Conservation (phyloP, 2,888 invertebrate genomes). For the Melanophora roralis region DNA sequence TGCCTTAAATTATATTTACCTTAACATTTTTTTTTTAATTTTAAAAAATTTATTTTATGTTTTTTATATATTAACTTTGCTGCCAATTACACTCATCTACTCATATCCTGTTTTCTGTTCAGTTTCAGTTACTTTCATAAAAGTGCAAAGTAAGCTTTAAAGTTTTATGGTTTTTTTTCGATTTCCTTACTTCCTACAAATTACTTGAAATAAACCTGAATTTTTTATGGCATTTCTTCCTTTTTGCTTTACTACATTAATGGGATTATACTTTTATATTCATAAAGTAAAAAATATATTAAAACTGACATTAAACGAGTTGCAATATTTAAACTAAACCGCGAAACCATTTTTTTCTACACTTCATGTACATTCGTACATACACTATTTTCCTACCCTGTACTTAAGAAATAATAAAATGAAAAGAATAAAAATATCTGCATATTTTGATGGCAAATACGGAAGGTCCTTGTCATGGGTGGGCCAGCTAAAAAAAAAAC, state of each 20-base stretch:
- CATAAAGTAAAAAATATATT: not conserved
- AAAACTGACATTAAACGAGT: slow-evolving; percentile 16
- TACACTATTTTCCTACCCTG: not conserved
- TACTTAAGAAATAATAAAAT: slow-evolving; percentile 4
- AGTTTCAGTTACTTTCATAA: not conserved
- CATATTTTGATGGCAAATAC: no score
- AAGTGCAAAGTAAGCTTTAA: not conserved
- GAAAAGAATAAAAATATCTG: not conserved
- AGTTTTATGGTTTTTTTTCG: slow-evolving; percentile 1
- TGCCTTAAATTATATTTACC: no score
- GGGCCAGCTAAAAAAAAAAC: no score
- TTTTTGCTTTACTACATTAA: not conserved
- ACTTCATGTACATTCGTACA: not conserved
- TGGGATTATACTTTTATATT: slow-evolving; percentile 25
- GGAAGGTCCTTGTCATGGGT: no score
- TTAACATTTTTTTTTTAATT: no score
- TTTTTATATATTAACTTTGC: no score
- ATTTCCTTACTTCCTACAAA: slow-evolving; percentile 10
- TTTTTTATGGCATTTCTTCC: not conserved
- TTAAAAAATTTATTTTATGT: no score
- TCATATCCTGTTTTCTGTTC: no score
- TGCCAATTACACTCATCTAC: no score
- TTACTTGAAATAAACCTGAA: slow-evolving; percentile 37
- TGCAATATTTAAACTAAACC: slow-evolving; percentile 36
- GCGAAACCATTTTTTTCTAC: slow-evolving; percentile 2